These are phyloP conservation scores for Rattus rattus DNA, from an alignment of 2,113 vertebrate genomes.

Conservation along the genomic window DNA sequence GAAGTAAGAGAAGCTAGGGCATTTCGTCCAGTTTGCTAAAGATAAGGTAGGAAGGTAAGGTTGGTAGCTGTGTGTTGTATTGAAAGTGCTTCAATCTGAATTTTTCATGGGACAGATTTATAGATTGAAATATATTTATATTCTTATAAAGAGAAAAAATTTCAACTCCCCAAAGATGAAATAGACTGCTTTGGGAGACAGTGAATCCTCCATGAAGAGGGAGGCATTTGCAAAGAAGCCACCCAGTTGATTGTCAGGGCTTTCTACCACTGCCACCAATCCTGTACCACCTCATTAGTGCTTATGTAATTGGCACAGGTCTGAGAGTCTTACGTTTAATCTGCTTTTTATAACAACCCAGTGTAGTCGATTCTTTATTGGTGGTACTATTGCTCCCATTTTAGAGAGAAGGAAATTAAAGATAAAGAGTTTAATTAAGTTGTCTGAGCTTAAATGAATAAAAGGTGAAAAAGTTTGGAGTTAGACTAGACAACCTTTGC, in stretches of 20 bases:
- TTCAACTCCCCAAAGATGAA: background rate
- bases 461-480: background rate
- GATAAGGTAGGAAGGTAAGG: background rate
- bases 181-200: background rate
- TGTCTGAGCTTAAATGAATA: background rate
- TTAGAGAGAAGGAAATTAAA: conserved; percentile 46
- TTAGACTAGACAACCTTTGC: conserved; percentile 21
- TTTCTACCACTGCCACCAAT: background rate
- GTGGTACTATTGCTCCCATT: background rate
- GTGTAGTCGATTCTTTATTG: background rate
- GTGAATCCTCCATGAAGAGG: background rate
- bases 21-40: background rate
- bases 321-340: conserved; percentile 16
- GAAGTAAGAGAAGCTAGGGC: background rate
- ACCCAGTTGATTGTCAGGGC: background rate
- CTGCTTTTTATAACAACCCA: conserved; percentile 8
- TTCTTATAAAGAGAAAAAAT: conserved; percentile 11
- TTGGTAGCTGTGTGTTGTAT: background rate
- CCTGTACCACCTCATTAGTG: background rate
- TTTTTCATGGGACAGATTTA: background rate
- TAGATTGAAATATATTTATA: conserved; percentile 20
- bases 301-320: background rate
- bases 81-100: background rate
- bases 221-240: background rate
- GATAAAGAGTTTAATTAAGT: conserved; percentile 9